phyloP scores from a whole-genome alignment of 2,797 vertebrate genomes.

The Pampus argenteus region DNA sequence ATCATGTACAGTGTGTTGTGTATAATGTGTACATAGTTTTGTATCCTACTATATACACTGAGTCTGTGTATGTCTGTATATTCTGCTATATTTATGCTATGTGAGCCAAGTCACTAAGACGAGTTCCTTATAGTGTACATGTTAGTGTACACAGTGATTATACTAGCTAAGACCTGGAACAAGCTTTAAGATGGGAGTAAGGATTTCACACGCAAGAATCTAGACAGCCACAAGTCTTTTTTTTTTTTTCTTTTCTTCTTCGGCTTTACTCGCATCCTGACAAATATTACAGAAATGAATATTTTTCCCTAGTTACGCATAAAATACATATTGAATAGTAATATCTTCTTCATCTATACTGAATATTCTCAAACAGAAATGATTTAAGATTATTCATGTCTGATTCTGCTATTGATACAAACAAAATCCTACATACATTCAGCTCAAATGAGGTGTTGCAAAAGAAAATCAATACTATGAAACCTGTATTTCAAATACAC shows the following conservation, averaged over 20 bases:
- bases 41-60: conserved; percentile 51
- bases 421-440: conserved; percentile 9
- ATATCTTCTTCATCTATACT: background rate
- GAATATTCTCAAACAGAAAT: conserved; percentile 10
- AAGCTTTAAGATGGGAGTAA: conserved; percentile 19
- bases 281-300: background rate
- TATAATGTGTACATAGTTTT: conserved; percentile 56
- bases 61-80: conserved; percentile 38
- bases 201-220: conserved; percentile 8
- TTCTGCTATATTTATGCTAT: conserved; percentile 56
- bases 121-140: conserved; percentile 52
- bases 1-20: conserved; percentile 33
- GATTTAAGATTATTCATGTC: background rate
- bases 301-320: conserved; percentile 4
- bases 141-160: conserved; percentile 44
- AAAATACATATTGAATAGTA: background rate
- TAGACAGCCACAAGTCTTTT: background rate
- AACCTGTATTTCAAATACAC: conserved; percentile 1
- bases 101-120: conserved; percentile 50
- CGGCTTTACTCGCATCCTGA: background rate
- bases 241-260: conserved; percentile 4
- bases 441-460: background rate
- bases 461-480: background rate
- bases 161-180: conserved; percentile 31
- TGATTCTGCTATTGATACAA: conserved; percentile 16